Evolutionary conservation across 1,140 invertebrate genomes (phyloP).

Genomic region (Pseudachorutes palmiensis): DNA sequence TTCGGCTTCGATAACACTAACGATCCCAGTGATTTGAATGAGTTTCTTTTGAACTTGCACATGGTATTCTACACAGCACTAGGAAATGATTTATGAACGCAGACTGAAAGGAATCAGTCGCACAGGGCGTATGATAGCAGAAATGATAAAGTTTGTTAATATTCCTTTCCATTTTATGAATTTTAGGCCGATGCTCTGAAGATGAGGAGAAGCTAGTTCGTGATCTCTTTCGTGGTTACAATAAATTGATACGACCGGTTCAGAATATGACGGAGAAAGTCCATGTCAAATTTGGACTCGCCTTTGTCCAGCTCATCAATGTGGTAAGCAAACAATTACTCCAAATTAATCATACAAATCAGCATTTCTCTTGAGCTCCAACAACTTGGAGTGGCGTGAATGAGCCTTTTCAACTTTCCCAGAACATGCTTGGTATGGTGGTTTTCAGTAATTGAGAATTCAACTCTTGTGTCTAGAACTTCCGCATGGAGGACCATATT

Average conservation of each 20-base stretch:
- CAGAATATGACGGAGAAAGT: constrained; percentile 96
- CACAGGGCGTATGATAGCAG: not conserved
- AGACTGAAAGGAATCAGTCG: not conserved
- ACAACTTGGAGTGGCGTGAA: no score
- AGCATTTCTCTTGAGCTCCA: no score
- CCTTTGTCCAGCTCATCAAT: constrained; percentile 97
- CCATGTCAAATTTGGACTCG: constrained; percentile 88
- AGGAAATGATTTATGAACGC: constrained; percentile 5
- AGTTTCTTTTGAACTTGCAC: no score
- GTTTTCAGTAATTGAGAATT: no score
- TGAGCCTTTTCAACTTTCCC: no score
- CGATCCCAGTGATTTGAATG: no score
- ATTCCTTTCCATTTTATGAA: no score
- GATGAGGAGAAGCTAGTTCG: constrained; percentile 92
- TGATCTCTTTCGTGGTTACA: constrained; percentile 96
- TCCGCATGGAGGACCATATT: no score
- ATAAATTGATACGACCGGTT: constrained; percentile 96
- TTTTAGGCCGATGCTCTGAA: constrained; percentile 67
- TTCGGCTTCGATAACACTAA: not conserved
- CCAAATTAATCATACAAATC: not conserved
- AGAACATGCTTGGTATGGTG: no score
- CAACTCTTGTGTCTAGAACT: no score
- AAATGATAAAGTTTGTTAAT: no score
- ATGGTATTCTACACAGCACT: no score
- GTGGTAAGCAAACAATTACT: constrained; percentile 63